A percentile compares a stretch with the other conserved stretches of the same genome.
Conservation (phyloP, 1,140 invertebrate species). For the Hyphantria cunea region DNA sequence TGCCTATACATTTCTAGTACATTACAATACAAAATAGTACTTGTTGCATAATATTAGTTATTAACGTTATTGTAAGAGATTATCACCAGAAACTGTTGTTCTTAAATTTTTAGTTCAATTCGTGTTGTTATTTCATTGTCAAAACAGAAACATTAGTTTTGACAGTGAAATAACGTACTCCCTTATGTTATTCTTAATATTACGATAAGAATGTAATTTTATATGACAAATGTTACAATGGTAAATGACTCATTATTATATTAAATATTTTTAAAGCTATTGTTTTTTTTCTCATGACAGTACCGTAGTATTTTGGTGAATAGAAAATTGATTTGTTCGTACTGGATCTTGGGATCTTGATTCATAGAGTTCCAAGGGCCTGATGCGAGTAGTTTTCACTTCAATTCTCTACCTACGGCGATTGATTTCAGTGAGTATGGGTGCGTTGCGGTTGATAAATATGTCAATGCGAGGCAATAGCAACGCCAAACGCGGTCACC, state of each 20-base stretch:
- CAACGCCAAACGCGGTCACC: too few species aligned
- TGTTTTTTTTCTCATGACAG: too few species aligned
- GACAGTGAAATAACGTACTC: neutral
- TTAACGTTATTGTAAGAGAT: constrained; percentile 33
- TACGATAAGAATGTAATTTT: constrained; percentile 8
- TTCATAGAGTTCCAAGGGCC: too few species aligned
- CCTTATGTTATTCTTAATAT: too few species aligned
- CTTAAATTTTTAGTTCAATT: neutral
- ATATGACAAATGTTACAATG: constrained; percentile 27
- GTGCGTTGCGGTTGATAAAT: too few species aligned
- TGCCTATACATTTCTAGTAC: constrained; percentile 25
- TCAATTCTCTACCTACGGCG: too few species aligned
- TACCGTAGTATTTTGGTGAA: too few species aligned
- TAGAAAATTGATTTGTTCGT: too few species aligned
- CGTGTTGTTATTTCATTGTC: neutral
- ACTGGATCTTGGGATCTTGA: too few species aligned
- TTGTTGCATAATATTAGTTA: constrained; percentile 21
- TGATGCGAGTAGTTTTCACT: too few species aligned
- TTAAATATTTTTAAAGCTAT: constrained; percentile 21
- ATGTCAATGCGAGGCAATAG: too few species aligned
- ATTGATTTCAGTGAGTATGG: too few species aligned
- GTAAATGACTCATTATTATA: constrained; percentile 33
- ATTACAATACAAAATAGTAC: constrained; percentile 3
- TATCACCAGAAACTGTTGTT: constrained; percentile 24
- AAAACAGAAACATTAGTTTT: neutral